Evolutionary conservation across 2,113 vertebrate species (phyloP).

Genomic region (Alligator mississippiensis): DNA sequence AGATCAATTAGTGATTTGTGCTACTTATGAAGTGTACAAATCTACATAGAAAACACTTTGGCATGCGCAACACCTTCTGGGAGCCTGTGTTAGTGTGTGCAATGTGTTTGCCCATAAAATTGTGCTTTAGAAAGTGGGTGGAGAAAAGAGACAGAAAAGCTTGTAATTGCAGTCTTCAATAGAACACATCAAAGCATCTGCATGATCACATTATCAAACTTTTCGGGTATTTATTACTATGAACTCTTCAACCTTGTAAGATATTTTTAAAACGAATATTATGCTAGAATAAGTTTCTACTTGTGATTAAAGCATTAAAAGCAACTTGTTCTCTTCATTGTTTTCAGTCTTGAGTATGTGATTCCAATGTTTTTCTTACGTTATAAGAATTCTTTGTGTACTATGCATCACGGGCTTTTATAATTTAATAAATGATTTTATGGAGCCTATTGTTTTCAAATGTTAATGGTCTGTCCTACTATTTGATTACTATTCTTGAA

Average conservation of each 20-base stretch:
- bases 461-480: conserved; percentile 13
- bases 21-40: not conserved
- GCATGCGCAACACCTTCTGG: not conserved
- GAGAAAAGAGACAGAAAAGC: accelerated
- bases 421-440: not conserved
- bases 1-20: not conserved
- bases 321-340: not conserved
- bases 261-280: not conserved
- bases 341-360: not conserved
- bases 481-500: conserved; percentile 13
- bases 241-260: not conserved
- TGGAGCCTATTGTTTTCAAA: not conserved
- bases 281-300: not conserved
- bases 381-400: not conserved
- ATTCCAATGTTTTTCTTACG: not conserved
- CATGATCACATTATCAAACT: not conserved
- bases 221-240: not conserved
- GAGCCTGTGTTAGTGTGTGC: not conserved
- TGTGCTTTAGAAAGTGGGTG: not conserved
- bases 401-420: not conserved
- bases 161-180: not conserved
- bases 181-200: not conserved
- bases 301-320: not conserved
- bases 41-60: not conserved
- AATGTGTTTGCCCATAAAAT: not conserved